A percentile compares a stretch with the other conserved stretches of the same genome.
These are phyloP conservation scores for Apotomis turbidana DNA, from an alignment of 2,888 invertebrate species.

Conservation along the genomic window DNA sequence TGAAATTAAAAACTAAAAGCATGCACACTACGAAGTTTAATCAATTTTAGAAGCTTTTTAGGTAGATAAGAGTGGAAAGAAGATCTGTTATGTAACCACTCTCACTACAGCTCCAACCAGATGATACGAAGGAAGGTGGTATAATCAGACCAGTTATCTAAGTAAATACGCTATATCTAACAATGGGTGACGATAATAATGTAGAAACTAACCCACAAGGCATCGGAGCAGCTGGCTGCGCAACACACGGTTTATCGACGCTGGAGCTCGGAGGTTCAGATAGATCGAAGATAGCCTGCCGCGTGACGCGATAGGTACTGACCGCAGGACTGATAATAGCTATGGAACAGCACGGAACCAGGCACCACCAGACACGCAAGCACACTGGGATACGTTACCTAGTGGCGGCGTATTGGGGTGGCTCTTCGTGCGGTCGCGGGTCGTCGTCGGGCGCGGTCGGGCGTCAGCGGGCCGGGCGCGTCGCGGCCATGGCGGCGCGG, in stretches of 20 bases:
- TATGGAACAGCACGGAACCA: slow-evolving; percentile 64
- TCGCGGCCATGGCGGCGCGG: slow-evolving; percentile 75
- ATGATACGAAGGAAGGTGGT: slow-evolving; percentile 8
- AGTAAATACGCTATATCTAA: slow-evolving; percentile 37
- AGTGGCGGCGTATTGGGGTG: slow-evolving; percentile 59
- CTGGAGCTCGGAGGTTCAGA: slow-evolving; percentile 51
- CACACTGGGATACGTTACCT: slow-evolving; percentile 60
- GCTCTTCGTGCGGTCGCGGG: slow-evolving; percentile 51
- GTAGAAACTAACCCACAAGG: slow-evolving; percentile 73
- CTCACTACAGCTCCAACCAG: slow-evolving; percentile 21
- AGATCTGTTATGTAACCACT: slow-evolving; percentile 60
- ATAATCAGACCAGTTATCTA: slow-evolving; percentile 10
- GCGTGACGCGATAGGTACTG: slow-evolving; percentile 49
- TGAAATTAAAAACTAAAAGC: slow-evolving; percentile 11
- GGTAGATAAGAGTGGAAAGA: slow-evolving; percentile 48
- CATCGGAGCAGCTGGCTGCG: slow-evolving; percentile 79
- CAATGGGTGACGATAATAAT: slow-evolving; percentile 46
- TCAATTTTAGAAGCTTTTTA: slow-evolving; percentile 28
- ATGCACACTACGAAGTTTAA: slow-evolving; percentile 22
- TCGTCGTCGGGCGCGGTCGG: slow-evolving; percentile 52
- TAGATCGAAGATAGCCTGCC: slow-evolving; percentile 47
- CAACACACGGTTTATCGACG: slow-evolving; percentile 65
- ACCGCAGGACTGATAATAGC: slow-evolving; percentile 59
- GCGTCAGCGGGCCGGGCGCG: slow-evolving; percentile 51
- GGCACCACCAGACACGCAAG: slow-evolving; percentile 45